A percentile compares a stretch with the other conserved stretches of the same genome.
Conservation (phyloP, 2,888 invertebrate genomes). For the Thalpophila matura region DNA sequence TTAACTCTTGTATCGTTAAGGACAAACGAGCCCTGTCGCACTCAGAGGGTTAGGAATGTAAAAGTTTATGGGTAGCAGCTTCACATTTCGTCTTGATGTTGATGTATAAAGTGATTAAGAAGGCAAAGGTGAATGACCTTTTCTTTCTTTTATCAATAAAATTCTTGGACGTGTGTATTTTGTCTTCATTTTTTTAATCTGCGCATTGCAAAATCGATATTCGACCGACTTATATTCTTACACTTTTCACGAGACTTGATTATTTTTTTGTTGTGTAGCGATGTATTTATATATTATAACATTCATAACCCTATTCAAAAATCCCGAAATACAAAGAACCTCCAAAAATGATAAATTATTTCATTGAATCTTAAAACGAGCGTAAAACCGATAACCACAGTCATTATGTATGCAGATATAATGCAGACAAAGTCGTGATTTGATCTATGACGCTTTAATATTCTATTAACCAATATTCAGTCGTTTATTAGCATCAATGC, state of each 20-base stretch:
- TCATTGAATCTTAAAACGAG: slow-evolving; percentile 59
- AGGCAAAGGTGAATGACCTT: slow-evolving; percentile 16
- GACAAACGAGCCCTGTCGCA: slow-evolving; percentile 49
- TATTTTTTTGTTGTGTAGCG: not conserved
- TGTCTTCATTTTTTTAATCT: not conserved
- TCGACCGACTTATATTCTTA: slow-evolving; percentile 1
- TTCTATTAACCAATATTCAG: slow-evolving; percentile 81
- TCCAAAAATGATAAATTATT: slow-evolving; percentile 57
- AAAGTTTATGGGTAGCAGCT: slow-evolving; percentile 47
- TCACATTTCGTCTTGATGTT: slow-evolving; percentile 30
- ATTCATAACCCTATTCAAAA: not conserved
- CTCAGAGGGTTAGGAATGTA: slow-evolving; percentile 61
- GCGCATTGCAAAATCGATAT: too few relatives aligned
- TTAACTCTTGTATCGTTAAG: slow-evolving; percentile 59
- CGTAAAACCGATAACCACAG: slow-evolving; percentile 76
- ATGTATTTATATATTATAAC: too few relatives aligned
- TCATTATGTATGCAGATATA: slow-evolving; percentile 80
- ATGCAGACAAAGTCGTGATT: slow-evolving; percentile 72
- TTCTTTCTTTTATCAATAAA: not conserved
- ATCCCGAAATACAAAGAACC: slow-evolving; percentile 24
- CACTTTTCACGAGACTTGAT: not conserved
- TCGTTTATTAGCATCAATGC: slow-evolving; percentile 61
- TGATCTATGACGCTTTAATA: slow-evolving; percentile 83
- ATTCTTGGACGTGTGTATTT: not conserved
- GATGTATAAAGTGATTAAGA: not conserved